phyloP scores from a whole-genome alignment of 2,113 vertebrate species.

The Eurypyga helias region DNA sequence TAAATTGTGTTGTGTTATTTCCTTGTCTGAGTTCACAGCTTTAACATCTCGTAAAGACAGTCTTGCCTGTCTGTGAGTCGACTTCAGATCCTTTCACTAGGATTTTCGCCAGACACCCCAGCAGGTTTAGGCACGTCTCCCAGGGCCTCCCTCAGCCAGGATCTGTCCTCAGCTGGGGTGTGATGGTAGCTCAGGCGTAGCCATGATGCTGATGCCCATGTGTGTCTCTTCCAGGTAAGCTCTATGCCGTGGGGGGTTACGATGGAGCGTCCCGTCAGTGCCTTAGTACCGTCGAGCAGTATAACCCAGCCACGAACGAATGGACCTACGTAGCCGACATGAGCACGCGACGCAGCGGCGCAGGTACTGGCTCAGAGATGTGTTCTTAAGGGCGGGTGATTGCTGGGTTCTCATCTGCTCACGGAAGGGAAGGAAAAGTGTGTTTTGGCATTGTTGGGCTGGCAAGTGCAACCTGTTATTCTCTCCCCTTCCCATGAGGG shows the following conservation, averaged over 20 bases:
- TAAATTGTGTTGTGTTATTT: neutral
- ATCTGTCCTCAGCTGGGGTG: neutral
- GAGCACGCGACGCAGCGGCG: constrained; percentile 96
- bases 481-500: accelerated
- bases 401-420: neutral
- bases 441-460: neutral
- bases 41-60: neutral
- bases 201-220: accelerated
- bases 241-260: constrained; percentile 94
- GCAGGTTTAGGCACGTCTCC: neutral
- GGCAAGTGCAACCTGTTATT: neutral
- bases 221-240: constrained; percentile 82
- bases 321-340: constrained; percentile 94
- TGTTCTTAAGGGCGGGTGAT: neutral
- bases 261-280: constrained; percentile 96
- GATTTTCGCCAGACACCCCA: neutral
- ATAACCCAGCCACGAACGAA: constrained; percentile 89
- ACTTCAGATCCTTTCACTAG: accelerated
- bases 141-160: neutral
- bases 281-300: constrained; percentile 95
- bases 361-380: constrained; percentile 77
- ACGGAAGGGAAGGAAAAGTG: accelerated
- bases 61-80: accelerated
- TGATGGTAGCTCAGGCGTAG: accelerated
- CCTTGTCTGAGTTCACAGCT: neutral